These are phyloP conservation scores for Amphipyra berbera DNA, from an alignment of 2,888 invertebrate genomes.

Conservation along the genomic window DNA sequence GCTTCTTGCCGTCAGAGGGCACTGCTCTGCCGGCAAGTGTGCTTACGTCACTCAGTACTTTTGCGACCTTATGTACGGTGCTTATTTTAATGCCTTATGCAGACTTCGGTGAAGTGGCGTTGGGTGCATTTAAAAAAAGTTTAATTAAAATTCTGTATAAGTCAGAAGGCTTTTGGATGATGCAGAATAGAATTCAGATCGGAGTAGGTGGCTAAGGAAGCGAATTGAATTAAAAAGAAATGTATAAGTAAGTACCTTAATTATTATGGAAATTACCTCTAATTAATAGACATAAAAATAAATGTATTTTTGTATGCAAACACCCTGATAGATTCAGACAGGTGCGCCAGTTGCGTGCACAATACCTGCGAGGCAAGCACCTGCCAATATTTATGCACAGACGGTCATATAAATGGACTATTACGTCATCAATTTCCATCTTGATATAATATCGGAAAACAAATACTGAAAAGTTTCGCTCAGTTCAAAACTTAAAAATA, in stretches of 20 bases:
- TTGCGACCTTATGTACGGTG: conserved; percentile 45
- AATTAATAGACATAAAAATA: conserved; percentile 36
- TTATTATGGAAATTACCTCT: conserved; percentile 10
- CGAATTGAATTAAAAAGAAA: conserved; percentile 15
- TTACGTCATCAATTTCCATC: conserved; percentile 26
- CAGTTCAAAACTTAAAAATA: not conserved
- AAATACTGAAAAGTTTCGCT: not conserved
- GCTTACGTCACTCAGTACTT: conserved; percentile 69
- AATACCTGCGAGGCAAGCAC: conserved; percentile 37
- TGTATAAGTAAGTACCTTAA: conserved; percentile 16
- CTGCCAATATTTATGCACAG: conserved; percentile 42
- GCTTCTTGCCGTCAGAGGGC: conserved; percentile 70
- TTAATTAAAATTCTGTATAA: not conserved
- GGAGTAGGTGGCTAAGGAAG: too few species aligned
- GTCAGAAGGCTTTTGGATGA: conserved; percentile 8
- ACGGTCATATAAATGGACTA: conserved; percentile 11
- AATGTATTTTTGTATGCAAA: conserved; percentile 33
- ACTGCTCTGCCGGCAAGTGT: conserved; percentile 67
- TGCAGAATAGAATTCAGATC: conserved; percentile 2
- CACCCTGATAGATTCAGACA: conserved; percentile 34
- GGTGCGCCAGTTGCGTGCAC: conserved; percentile 46
- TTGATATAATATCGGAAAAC: conserved; percentile 1
- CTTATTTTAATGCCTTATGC: conserved; percentile 35
- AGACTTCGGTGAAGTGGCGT: conserved; percentile 20
- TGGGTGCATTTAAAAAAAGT: not conserved